Base-by-base conservation (phyloP, 2,797 vertebrate species). In the Champsocephalus esox region DNA sequence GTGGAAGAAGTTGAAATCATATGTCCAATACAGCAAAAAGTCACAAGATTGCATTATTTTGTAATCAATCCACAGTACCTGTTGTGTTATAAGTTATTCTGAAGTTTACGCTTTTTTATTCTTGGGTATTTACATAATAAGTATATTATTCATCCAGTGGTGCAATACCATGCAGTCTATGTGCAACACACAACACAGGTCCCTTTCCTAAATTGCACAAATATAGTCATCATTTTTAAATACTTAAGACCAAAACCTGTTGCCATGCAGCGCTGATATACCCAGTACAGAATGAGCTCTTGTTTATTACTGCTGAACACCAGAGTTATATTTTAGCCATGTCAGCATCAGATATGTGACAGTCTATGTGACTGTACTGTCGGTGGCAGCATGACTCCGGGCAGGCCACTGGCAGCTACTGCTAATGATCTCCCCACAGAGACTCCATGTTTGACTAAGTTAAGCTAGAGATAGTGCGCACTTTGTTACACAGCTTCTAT, bases 371-470 rank as follows among this genome's bases (percentile, higher is more conserved):
- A 75, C 65, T 67, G 50, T 65, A 65, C 71, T 80, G 74, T 72
- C 55, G 54, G 86, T 57, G 70, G 72, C 77, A 79, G 69, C 34
- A 44, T 74, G 78, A 87, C 83, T 90, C n/a, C 75, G 81, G 81
- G 85, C 82, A 70, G 70, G 73, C 65, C 76, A 75, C 64, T 71
- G 81, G 83, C 84, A 85, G 81, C 74, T 67, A 61, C 73, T 71
- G 79, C 75, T 87, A 87, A 89, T 87, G 85, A 89, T 56, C 73
- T 78, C 73, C 77, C 86, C 17, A 66, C 57, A 81, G 81, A 81
- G 79, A 77, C 58, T 56, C 51, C 12, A 21, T 51, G 54, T 78
- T 58, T 79, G 71, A 87, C 6, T 2, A 59, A 77, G 56, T 77
- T 58, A 70, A 61, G 64, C 28, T 38, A 32, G 46, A 58, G 28